Evolutionary conservation across 2,888 invertebrate genomes (phyloP).

Genomic region (Busseola fusca): DNA sequence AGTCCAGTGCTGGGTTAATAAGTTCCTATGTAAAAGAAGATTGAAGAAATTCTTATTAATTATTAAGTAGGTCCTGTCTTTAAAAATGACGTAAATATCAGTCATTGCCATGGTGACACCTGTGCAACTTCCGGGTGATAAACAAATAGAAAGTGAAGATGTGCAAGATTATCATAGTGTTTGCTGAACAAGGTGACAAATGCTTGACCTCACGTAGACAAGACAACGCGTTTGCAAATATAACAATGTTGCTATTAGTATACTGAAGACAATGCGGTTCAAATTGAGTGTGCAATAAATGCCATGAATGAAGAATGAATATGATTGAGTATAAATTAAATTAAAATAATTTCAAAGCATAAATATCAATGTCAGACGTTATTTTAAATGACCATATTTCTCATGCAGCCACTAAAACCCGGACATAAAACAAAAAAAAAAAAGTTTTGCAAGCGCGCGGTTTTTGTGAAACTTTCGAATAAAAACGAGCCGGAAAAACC

Average conservation of each 20-base stretch:
- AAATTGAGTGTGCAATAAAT: background rate
- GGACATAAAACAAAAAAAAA: slow-evolving; percentile 14
- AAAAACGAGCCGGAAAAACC: slow-evolving; percentile 24
- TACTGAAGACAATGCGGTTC: background rate
- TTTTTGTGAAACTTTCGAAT: slow-evolving; percentile 49
- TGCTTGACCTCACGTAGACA: slow-evolving; percentile 21
- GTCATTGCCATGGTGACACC: slow-evolving; percentile 8
- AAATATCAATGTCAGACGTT: background rate
- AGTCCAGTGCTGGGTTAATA: too few species aligned
- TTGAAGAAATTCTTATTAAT: background rate
- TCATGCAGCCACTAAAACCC: background rate
- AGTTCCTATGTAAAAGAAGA: background rate
- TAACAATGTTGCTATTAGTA: background rate
- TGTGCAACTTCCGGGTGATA: slow-evolving; percentile 29
- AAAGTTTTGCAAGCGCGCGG: slow-evolving; percentile 10
- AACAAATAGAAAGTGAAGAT: slow-evolving; percentile 40
- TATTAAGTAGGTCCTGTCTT: background rate
- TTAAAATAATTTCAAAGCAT: background rate
- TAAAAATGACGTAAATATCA: background rate
- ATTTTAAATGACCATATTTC: background rate
- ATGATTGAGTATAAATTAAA: too few species aligned
- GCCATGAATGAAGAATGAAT: background rate
- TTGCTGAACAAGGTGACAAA: slow-evolving; percentile 8
- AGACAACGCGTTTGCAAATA: background rate
- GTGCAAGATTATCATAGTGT: slow-evolving; percentile 17